Percentiles rank a stretch among this genome's conserved stretches.
phyloP scores from a whole-genome alignment of 2,888 invertebrate genomes.

The Globia sparganii region DNA sequence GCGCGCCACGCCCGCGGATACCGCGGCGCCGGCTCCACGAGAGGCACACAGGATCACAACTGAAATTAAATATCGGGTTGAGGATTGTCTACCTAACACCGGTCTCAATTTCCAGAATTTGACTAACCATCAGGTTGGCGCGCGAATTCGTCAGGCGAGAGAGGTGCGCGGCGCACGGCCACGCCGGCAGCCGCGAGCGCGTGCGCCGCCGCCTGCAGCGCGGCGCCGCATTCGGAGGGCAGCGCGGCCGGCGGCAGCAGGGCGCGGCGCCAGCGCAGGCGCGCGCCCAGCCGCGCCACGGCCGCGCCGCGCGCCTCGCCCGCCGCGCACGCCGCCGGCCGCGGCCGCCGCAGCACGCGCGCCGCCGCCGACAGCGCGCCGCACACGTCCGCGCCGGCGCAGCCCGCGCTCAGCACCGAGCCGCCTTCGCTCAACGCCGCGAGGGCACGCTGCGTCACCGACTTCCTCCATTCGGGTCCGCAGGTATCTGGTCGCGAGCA shows the following conservation, averaged over 20 bases:
- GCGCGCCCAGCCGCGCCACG: slow-evolving; percentile 70
- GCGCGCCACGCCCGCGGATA: slow-evolving; percentile 34
- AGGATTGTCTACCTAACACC: no score
- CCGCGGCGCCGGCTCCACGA: slow-evolving; percentile 42
- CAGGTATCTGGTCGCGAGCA: slow-evolving; percentile 77
- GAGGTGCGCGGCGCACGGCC: slow-evolving; percentile 63
- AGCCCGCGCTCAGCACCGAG: slow-evolving; percentile 69
- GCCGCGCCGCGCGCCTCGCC: slow-evolving; percentile 72
- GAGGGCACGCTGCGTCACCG: slow-evolving; percentile 74
- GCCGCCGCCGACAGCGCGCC: slow-evolving; percentile 71
- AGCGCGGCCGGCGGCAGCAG: slow-evolving; percentile 67
- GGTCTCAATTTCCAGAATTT: not conserved
- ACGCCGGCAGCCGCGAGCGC: slow-evolving; percentile 73
- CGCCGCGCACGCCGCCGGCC: slow-evolving; percentile 65
- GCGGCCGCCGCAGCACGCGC: slow-evolving; percentile 65
- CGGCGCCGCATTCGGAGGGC: slow-evolving; percentile 70
- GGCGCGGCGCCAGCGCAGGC: slow-evolving; percentile 76
- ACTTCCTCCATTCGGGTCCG: slow-evolving; percentile 71
- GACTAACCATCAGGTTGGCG: slow-evolving; percentile 72
- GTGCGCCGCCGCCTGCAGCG: slow-evolving; percentile 66
- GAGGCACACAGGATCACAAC: slow-evolving; percentile 74
- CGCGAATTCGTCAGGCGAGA: slow-evolving; percentile 51
- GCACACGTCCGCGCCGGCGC: slow-evolving; percentile 72
- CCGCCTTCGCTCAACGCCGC: slow-evolving; percentile 72
- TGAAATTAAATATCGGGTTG: slow-evolving; percentile 52